Evolutionary conservation across 2,113 vertebrate genomes (phyloP), one percentile per base, ranked within the genome.

Genomic region (Eira barbara): DNA sequence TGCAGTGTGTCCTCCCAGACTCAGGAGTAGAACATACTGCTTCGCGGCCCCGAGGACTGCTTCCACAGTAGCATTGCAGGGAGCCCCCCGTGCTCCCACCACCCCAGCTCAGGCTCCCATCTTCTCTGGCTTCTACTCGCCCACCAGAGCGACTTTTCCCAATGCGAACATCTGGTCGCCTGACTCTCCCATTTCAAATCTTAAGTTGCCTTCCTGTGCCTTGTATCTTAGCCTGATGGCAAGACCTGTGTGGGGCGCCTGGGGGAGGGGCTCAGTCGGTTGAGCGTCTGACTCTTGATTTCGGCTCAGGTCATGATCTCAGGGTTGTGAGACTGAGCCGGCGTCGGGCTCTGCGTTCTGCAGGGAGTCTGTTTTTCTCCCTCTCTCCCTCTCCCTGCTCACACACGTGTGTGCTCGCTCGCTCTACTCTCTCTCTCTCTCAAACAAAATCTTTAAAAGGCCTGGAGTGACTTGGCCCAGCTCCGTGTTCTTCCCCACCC

Each of bases 11-110:
- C 49, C 9, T 34, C 65, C 23, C 34, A 31, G 79, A 31, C 69
- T 25, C 71, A 55, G 15, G 85, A 15, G 8, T 0, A 11, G 20
- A 65, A 27, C 25, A 0, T 4, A 5, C 4, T 1, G 12, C 1
- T 12, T 8, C 18, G 25, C 2, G 49, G 9, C 31, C 27, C 49
- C 17, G 0, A 29, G 4, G 59, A 25, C 52, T 36, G n/a, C n/a
- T 13, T 52, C 71, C 0, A 0, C 18, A 0, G 6, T 1, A 12
- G 31, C 27, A 29, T 31, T 7, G 31, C 42, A 0, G 18, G 0
- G 20, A 29, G 52, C 20, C 59, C 21, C 10, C 6, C 0, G 25
- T 25, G n/a, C 61, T 57, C 83, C 34, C 2, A 1, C 27, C 1
- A 0, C 4, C 61, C 45, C 4, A 6, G 49, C 78, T 45, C 63